A percentile compares a stretch with the other conserved stretches of the same genome.
These are phyloP conservation scores for Emys orbicularis DNA, from an alignment of 2,797 vertebrate genomes.

Conservation along the genomic window DNA sequence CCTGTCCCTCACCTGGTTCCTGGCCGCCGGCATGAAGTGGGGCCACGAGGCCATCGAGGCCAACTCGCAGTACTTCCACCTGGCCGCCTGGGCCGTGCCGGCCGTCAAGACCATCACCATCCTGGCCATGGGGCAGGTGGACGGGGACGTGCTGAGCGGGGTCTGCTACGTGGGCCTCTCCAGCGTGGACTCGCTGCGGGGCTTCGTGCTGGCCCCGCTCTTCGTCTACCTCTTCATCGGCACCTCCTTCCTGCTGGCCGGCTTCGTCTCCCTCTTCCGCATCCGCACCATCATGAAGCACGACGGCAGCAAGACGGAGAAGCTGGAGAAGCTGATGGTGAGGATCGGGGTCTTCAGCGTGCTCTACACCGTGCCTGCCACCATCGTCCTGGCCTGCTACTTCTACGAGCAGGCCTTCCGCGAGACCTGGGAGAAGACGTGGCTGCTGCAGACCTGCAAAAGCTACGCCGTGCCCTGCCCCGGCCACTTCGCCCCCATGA, in stretches of 20 bases:
- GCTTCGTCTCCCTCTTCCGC: constrained; percentile 97
- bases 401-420: constrained; percentile 99
- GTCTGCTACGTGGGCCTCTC: constrained; percentile 98
- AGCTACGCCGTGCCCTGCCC: constrained; percentile 90
- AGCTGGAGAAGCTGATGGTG: constrained; percentile 98
- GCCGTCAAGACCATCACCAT: constrained; percentile 98
- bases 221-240: constrained; percentile 98
- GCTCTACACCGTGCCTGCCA: constrained; percentile 97
- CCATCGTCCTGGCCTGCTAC: constrained; percentile 97
- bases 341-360: constrained; percentile 97
- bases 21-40: constrained; percentile 98
- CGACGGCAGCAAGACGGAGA: constrained; percentile 97
- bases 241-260: constrained; percentile 98
- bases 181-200: constrained; percentile 93
- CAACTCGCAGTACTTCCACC: constrained; percentile 97
- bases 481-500: constrained; percentile 85
- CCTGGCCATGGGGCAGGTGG: constrained; percentile 97
- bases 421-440: constrained; percentile 96
- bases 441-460: constrained; percentile 91
- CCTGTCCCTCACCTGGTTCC: constrained; percentile 93
- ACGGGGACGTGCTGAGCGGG: constrained; percentile 95
- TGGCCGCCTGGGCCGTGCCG: constrained; percentile 97
- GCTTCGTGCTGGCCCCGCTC: constrained; percentile 95
- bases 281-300: constrained; percentile 99
- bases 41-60: constrained; percentile 98